Percentiles rank a stretch among this genome's conserved stretches.
Evolutionary conservation across 2,888 invertebrate species (phyloP).

Genomic region (Drosophila leonis): DNA sequence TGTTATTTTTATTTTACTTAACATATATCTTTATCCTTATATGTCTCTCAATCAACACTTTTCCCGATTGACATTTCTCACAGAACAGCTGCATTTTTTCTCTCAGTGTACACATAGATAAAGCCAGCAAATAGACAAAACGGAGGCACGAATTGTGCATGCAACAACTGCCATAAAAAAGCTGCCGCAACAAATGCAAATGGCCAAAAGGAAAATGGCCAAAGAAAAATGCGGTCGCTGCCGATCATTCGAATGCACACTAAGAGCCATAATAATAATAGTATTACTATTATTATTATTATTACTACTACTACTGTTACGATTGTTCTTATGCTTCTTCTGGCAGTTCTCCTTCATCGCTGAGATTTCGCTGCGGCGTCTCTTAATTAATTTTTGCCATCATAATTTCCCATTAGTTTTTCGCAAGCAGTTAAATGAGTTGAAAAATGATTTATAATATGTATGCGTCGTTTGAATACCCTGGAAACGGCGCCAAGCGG

Average conservation of each 20-base stretch:
- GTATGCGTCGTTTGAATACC: constrained; percentile 23
- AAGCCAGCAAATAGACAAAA: constrained; percentile 18
- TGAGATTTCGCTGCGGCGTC: constrained; percentile 47
- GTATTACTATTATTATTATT: constrained; percentile 33
- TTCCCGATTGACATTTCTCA: too few species aligned
- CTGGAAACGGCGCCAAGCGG: constrained; percentile 9
- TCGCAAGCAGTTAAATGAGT: constrained; percentile 71
- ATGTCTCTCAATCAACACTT: neutral
- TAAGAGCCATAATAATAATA: constrained; percentile 12
- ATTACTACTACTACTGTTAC: constrained; percentile 5
- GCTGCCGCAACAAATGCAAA: constrained; percentile 36
- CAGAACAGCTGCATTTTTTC: neutral
- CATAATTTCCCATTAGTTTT: constrained; percentile 67
- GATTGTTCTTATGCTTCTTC: constrained; percentile 26
- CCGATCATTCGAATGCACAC: constrained; percentile 24
- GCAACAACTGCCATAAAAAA: constrained; percentile 40
- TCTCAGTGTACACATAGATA: neutral
- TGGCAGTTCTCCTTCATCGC: constrained; percentile 4
- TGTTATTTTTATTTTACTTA: neutral
- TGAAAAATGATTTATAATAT: constrained; percentile 74
- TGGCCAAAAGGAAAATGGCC: constrained; percentile 19
- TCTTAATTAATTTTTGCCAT: constrained; percentile 71
- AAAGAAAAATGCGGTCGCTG: constrained; percentile 38
- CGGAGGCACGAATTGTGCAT: constrained; percentile 28
- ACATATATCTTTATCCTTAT: too few species aligned